Evolutionary conservation across 2,888 invertebrate species (phyloP), one percentile per base, ranked within the genome.

Genomic region (Drosophila eohydei): DNA sequence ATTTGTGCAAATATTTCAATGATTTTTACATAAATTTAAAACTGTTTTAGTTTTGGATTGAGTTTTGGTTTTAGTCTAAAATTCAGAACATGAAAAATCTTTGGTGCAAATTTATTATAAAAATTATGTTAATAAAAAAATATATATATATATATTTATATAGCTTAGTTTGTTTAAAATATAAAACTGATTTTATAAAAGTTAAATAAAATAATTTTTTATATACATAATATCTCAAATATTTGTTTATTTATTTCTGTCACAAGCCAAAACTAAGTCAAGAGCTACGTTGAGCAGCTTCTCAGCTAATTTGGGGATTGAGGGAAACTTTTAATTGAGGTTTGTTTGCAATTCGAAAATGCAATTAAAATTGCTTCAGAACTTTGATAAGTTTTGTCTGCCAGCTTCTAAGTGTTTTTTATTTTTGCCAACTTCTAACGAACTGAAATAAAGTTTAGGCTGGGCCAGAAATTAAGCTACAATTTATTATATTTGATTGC

Each of bases 271-370:
- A 66, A 66, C 44, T 28, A 46, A 54, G 43, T 43, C 43, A 7
- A 34, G 8, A 4, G 12, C 28, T 59, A 43, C 21, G 54, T 57
- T 62, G 16, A n/a, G 38, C 69, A 51, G 3, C 40, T 43, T 32
- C 62, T 51, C 46, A 55, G 62, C 69, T 74, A 66, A 77, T 80
- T 78, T 55, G 51, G 44, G 64, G 67, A 70, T 69, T 60, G 61
- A 50, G 56, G 14, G 34, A 71, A 84, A 84, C 65, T 84, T 84
- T 84, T 85, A 83, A 84, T 85, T 76, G 78, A 78, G 52, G 57
- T 71, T 80, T 68, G 59, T 69, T 71, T 70, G 73, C 78, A 72
- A 76, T 75, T 57, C 69, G 74, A 57, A 84, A 83, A 80, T 61
- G 81, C 71, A 85, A 81, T 83, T 83, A 78, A 81, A 81, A 72